phyloP scores from a whole-genome alignment of 2,797 vertebrate species.

The Dipus sagitta region DNA sequence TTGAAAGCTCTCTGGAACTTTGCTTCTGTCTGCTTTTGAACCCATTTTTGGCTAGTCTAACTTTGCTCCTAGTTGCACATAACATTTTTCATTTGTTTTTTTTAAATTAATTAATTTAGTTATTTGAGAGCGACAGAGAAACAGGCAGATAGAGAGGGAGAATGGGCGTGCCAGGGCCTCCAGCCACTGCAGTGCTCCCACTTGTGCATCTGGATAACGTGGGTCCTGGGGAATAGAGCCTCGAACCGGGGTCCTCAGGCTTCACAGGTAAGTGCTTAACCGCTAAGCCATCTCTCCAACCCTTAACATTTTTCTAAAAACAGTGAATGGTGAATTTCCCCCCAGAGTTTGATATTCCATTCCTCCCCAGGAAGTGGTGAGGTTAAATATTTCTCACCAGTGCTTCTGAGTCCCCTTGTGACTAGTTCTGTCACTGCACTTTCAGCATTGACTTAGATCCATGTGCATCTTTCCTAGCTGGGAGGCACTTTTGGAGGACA shows the following conservation, averaged over 20 bases:
- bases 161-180: no score
- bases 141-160: no score
- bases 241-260: no score
- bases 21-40: not conserved
- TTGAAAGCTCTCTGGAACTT: not conserved
- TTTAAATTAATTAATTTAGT: no score
- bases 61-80: not conserved
- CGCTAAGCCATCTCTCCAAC: no score
- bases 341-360: not conserved
- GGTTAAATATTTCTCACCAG: not conserved
- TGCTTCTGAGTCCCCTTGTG: not conserved
- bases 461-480: not conserved
- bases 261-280: no score
- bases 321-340: not conserved
- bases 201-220: no score
- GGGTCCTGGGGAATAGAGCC: no score
- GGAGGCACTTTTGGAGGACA: slow-evolving; percentile 32
- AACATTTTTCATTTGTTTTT: no score
- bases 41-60: not conserved
- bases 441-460: slow-evolving; percentile 10
- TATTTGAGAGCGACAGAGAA: no score
- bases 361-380: slow-evolving; percentile 24
- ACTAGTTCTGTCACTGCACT: slow-evolving; percentile 30
- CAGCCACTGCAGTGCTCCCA: no score
- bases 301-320: slow-evolving; percentile 36